Evolutionary conservation across 1,140 invertebrate species (phyloP).

Genomic region (Ceratosolen fusciceps): DNA sequence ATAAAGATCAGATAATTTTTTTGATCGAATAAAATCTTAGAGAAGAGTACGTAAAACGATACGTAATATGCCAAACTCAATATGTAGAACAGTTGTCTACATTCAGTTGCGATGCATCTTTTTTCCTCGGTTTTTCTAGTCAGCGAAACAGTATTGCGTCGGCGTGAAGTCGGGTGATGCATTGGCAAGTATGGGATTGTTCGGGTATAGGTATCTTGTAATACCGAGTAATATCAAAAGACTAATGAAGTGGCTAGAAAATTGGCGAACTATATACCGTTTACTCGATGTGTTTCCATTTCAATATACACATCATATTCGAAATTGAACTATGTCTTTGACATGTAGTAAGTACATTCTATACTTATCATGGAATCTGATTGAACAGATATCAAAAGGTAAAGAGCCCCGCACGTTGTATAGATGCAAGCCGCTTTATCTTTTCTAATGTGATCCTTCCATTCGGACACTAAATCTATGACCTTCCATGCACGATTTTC

Average conservation of each 20-base stretch:
- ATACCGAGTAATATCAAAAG: conserved; percentile 26
- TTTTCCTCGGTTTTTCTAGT: background rate
- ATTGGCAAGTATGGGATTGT: conserved; percentile 2
- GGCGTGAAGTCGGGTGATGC: background rate
- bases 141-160: conserved; percentile 8
- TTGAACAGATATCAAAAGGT: conserved; percentile 41
- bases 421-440: background rate
- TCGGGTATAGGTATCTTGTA: too few species aligned
- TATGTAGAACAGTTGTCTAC: background rate
- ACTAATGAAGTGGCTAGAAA: conserved; percentile 14
- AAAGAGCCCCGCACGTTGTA: background rate
- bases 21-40: too few species aligned
- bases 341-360: conserved; percentile 52
- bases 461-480: conserved; percentile 1
- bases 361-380: conserved; percentile 68
- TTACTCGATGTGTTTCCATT: conserved; percentile 45
- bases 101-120: background rate
- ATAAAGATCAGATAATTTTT: too few species aligned
- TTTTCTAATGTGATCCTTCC: conserved; percentile 32
- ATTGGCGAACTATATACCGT: conserved; percentile 7
- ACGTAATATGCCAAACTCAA: background rate
- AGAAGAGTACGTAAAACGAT: background rate
- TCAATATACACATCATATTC: conserved; percentile 56
- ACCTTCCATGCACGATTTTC: background rate
- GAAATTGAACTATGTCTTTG: conserved; percentile 68